Evolutionary conservation across 2,888 invertebrate species (phyloP), one percentile per base, ranked within the genome.

Genomic region (Dusona sp.): DNA sequence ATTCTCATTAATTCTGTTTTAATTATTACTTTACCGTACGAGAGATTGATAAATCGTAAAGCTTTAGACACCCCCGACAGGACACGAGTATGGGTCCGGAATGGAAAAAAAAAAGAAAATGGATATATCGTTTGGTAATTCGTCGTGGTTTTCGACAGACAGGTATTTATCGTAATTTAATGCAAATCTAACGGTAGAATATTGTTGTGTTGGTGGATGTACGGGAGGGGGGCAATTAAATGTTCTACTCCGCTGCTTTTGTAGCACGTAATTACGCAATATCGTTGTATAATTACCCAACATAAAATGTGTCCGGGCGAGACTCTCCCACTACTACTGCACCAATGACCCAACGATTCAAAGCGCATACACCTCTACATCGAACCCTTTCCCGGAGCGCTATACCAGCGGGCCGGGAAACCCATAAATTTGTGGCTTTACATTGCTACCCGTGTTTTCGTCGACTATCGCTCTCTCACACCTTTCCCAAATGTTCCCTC

Each of bases 251-350:
- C 75, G 51, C 51, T 45, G 70, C 82, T 54, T 68, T 68, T 64
- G 78, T 68, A 68, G 70, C 74, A 45, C 82, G 82, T 84, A 87
- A 87, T 82, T 84, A 82, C 84, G 79, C 84, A 84, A 86, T 84
- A 87, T 87, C 84, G 86, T 84, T 84, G 84, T 77, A 87, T 84
- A 87, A 87, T 87, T 87, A 87, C 84, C 81, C 70, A 38, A 70
- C 65, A 79, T 57, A 72, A 87, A 87, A 82, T 84, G 81, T 75
- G 84, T 82, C 54, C 57, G 79, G 61, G 65, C 72, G 54, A 78
- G 75, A 79, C 75, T 64, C 68, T 67, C 74, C 75, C 25, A 72
- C 74, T 51, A 70, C 72, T 22, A 22, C 74, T 68, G 65, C 61
- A 81, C n/a, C 77, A 70, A 70, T 82, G 81, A 82, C 79, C 88